phyloP scores from a whole-genome alignment of 2,113 vertebrate species.

The Myodes glareolus region DNA sequence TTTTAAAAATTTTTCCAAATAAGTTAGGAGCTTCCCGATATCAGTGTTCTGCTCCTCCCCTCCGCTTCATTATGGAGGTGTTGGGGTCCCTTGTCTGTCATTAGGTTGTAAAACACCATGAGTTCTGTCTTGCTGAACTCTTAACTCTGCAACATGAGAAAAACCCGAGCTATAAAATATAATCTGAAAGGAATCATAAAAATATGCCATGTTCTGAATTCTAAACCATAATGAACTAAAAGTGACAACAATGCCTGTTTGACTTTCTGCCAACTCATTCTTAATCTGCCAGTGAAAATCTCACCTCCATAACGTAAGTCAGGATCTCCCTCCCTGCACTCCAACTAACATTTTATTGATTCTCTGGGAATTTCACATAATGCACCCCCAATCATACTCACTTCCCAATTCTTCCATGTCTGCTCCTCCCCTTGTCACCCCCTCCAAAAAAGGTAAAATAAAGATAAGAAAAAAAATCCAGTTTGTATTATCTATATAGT shows the following conservation, averaged over 20 bases:
- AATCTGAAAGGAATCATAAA: background rate
- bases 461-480: background rate
- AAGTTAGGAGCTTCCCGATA: background rate
- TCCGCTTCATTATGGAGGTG: background rate
- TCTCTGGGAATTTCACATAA: background rate
- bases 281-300: background rate
- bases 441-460: background rate
- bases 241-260: slow-evolving; percentile 40
- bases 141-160: background rate
- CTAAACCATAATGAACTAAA: slow-evolving; percentile 15
- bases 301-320: background rate
- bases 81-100: background rate
- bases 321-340: background rate
- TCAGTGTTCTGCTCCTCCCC: background rate
- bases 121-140: background rate
- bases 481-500: background rate
- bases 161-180: background rate
- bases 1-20: background rate
- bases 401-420: background rate
- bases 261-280: slow-evolving; percentile 17
- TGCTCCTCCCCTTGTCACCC: background rate
- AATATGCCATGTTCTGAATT: background rate
- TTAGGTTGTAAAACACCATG: background rate
- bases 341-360: background rate
- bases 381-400: background rate